Evolutionary conservation across 2,797 vertebrate genomes (phyloP), one percentile per base, ranked within the genome.

Genomic region (Poecilia velifera): DNA sequence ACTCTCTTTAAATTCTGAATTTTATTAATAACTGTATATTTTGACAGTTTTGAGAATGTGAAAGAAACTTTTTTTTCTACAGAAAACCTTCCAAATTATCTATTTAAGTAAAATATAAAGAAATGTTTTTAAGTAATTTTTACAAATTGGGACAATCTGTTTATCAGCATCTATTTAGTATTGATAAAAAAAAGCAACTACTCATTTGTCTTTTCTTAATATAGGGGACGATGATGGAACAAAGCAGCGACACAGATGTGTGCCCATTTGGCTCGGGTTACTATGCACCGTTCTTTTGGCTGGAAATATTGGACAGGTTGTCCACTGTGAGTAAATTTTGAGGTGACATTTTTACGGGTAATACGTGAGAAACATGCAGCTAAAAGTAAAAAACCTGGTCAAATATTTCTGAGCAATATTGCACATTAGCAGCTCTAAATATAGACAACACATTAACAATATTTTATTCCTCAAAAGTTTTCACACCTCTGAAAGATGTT

Each of bases 251-350:
- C 73, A 22, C 6, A 77, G 77, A 74, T 62, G 76, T 79, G 14
- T 4, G 1, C 73, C 74, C 8, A 25, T 82, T 43, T 78, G 75
- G 73, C 80, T 93, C 1, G 80, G 79, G 6, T 75, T 90, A 1
- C 66, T 90, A 73, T 88, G 87, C 9, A 68, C 20, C 1, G 2
- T 83, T 49, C 81, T 91, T 73, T 41, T 91, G 81, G 87, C 82
- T 36, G 85, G 74, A 3, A 87, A 87, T 66, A 47, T 93, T 0
- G 90, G 84, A 79, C 91, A 89, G 59, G 9, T 86, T 7, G 25
- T 90, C 77, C 74, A 75, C 88, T 87, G 92, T 92, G 64, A 88
- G 91, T 83, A 0, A 20, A 25, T 53, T 28, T 6, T 49, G 20
- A 68, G 36, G 20, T 43, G 34, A 25, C 64, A 25, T 12, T 68